These are phyloP conservation scores for Heliconius ismenius DNA, from an alignment of 2,888 invertebrate genomes.

Conservation along the genomic window DNA sequence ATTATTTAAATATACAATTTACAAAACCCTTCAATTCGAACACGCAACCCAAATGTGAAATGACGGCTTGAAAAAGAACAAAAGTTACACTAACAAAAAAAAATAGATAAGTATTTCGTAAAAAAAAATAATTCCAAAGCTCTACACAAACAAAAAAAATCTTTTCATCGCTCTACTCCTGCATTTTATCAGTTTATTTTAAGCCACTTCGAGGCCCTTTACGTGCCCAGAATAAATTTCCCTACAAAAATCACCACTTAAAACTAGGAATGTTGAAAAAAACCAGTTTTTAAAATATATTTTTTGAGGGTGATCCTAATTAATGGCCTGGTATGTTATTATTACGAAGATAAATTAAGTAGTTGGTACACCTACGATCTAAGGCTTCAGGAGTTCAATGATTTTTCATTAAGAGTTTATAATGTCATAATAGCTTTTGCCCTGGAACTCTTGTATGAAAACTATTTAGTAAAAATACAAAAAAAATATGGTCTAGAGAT, in stretches of 20 bases:
- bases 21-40: neutral
- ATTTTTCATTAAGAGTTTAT: neutral
- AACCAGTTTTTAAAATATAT: constrained; percentile 19
- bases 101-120: neutral
- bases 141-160: constrained; percentile 34
- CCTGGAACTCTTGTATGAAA: no score
- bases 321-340: constrained; percentile 10
- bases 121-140: constrained; percentile 33
- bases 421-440: no score
- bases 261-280: constrained; percentile 35
- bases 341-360: constrained; percentile 4
- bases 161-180: constrained; percentile 36
- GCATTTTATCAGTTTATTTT: constrained; percentile 50
- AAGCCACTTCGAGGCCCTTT: constrained; percentile 44
- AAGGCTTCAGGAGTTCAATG: neutral
- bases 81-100: neutral
- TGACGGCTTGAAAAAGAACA: no score
- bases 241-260: constrained; percentile 35
- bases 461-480: no score
- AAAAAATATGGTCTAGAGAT: no score
- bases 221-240: constrained; percentile 51
- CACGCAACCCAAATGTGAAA: no score
- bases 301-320: constrained; percentile 20
- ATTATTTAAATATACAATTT: neutral
- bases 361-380: neutral